Conservation (phyloP, 2,888 invertebrate genomes). For the Rhorus exstirpatorius region DNA sequence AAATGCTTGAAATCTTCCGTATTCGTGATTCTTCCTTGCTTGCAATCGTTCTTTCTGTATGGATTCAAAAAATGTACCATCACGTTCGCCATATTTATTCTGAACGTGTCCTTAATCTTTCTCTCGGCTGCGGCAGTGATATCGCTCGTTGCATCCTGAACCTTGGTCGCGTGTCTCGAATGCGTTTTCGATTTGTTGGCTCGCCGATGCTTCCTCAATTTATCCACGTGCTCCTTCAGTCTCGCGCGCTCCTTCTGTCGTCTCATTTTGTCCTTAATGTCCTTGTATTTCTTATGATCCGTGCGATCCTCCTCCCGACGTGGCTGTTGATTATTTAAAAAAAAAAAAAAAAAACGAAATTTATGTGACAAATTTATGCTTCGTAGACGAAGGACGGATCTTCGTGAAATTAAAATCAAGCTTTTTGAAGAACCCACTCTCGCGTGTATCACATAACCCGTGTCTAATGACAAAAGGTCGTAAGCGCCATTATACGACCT, state of each 20-base stretch:
- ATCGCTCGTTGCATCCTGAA: slow-evolving; percentile 86
- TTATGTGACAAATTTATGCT: too few species aligned
- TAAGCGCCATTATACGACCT: too few species aligned
- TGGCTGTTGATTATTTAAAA: slow-evolving; percentile 89
- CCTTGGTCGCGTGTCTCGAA: slow-evolving; percentile 79
- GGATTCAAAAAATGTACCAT: slow-evolving; percentile 96
- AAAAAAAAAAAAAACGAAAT: slow-evolving; percentile 9
- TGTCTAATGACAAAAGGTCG: too few species aligned
- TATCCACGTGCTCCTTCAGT: slow-evolving; percentile 86
- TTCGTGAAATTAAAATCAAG: too few species aligned
- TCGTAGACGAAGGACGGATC: too few species aligned
- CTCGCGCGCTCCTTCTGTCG: slow-evolving; percentile 89
- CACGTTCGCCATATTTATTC: slow-evolving; percentile 92
- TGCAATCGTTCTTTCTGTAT: slow-evolving; percentile 94
- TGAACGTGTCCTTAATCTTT: slow-evolving; percentile 94
- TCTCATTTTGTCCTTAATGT: slow-evolving; percentile 92
- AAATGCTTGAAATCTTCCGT: slow-evolving; percentile 98
- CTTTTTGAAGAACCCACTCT: too few species aligned
- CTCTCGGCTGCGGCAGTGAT: slow-evolving; percentile 88
- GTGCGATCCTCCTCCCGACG: slow-evolving; percentile 92
- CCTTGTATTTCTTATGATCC: slow-evolving; percentile 92
- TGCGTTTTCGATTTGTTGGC: slow-evolving; percentile 81
- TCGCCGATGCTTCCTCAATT: slow-evolving; percentile 85
- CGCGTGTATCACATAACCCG: too few species aligned
- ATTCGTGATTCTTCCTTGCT: slow-evolving; percentile 93